A percentile compares a stretch with the other conserved stretches of the same genome.
Conservation (phyloP, 2,797 vertebrate genomes). For the Phataginus tetradactyla region DNA sequence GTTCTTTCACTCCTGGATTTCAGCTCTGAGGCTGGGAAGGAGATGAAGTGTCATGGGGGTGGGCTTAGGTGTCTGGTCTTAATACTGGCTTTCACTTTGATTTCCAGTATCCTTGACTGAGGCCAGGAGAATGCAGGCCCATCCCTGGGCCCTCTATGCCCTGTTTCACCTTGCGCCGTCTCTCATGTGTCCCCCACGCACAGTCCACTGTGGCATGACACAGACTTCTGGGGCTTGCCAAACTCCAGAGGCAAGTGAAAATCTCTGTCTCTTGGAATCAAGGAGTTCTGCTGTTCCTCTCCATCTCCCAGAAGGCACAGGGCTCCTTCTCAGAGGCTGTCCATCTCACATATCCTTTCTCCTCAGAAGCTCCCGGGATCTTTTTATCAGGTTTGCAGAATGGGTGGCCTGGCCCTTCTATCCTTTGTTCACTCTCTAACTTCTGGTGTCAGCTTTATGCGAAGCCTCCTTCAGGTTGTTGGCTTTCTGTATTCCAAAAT, state of each 20-base stretch:
- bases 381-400: background rate
- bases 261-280: background rate
- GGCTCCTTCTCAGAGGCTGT: background rate
- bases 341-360: background rate
- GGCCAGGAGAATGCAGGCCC: background rate
- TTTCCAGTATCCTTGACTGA: background rate
- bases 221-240: background rate
- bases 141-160: background rate
- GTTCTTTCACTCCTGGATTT: background rate
- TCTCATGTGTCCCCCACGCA: no score
- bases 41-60: background rate
- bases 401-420: background rate
- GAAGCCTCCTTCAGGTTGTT: background rate
- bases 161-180: accelerated
- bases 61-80: background rate
- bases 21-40: background rate
- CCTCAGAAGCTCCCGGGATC: background rate
- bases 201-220: background rate
- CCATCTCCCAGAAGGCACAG: background rate
- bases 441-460: background rate
- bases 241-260: background rate
- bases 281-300: background rate
- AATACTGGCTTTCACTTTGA: background rate
- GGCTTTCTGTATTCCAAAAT: background rate
- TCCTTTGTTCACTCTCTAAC: background rate